Conservation (phyloP, 2,888 invertebrate species). For the Oscheius myriophilus region DNA sequence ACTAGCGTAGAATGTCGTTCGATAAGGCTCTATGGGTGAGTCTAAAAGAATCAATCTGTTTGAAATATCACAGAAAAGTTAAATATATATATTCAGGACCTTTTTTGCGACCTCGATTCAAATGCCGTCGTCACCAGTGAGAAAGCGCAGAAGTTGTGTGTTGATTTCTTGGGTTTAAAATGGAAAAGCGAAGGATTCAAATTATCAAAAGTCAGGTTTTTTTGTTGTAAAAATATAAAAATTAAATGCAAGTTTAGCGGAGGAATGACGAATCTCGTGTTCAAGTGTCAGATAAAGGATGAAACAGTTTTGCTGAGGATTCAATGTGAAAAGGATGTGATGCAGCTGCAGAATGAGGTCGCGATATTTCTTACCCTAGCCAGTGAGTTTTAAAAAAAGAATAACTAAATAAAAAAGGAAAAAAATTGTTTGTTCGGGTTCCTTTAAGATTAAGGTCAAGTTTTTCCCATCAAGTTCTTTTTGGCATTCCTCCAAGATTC, state of each 20-base stretch:
- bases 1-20: constrained; percentile 3
- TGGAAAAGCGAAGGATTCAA: constrained; percentile 12
- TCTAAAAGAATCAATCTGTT: too few species aligned
- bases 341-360: constrained; percentile 22
- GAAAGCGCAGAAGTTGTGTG: constrained; percentile 5
- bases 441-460: too few species aligned
- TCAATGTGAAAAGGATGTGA: constrained; percentile 20
- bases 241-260: constrained; percentile 5
- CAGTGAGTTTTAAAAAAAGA: background rate
- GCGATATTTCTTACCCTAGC: constrained; percentile 17
- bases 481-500: too few species aligned
- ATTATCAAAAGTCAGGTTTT: constrained; percentile 10
- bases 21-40: constrained; percentile 20
- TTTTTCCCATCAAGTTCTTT: too few species aligned
- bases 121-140: background rate
- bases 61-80: background rate
- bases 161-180: constrained; percentile 1
- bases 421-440: too few species aligned
- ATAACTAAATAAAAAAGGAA: background rate
- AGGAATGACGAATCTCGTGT: constrained; percentile 20
- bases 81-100: background rate
- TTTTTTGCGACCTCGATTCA: constrained; percentile 1
- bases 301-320: constrained; percentile 9
- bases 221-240: background rate
- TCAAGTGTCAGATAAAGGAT: constrained; percentile 9